Percentiles rank a stretch among this genome's conserved stretches.
Conservation (phyloP, 2,797 vertebrate species). For the Sebastes dallii region DNA sequence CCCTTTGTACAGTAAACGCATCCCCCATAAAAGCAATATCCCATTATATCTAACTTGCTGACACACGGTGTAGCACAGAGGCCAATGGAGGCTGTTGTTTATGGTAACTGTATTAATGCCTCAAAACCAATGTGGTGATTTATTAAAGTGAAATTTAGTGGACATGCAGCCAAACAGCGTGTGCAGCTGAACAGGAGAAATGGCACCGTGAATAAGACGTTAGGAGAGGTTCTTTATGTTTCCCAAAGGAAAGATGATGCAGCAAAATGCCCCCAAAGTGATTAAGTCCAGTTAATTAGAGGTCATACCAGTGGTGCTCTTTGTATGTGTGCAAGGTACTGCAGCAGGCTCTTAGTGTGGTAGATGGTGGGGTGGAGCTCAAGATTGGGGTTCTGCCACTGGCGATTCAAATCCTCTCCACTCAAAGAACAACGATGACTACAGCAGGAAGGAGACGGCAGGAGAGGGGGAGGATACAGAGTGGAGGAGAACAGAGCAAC, state of each 20-base stretch:
- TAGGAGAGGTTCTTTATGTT: background rate
- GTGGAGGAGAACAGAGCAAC: constrained; percentile 36
- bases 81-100: constrained; percentile 24
- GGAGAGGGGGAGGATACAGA: constrained; percentile 34
- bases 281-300: constrained; percentile 36
- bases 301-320: constrained; percentile 91
- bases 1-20: constrained; percentile 9
- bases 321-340: constrained; percentile 94
- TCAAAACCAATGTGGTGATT: constrained; percentile 32
- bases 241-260: constrained; percentile 23
- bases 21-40: constrained; percentile 19
- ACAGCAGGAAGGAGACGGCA: constrained; percentile 61
- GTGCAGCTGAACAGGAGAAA: constrained; percentile 14
- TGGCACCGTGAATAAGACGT: background rate
- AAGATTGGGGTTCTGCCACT: constrained; percentile 94
- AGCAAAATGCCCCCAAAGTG: constrained; percentile 13
- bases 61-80: constrained; percentile 11
- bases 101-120: constrained; percentile 27
- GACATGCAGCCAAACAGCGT: constrained; percentile 38
- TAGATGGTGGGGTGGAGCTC: constrained; percentile 98
- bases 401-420: constrained; percentile 98
- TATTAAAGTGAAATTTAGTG: constrained; percentile 19
- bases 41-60: constrained; percentile 22
- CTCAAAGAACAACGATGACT: constrained; percentile 99
- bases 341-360: constrained; percentile 96